Base-by-base conservation (phyloP, 2,888 invertebrate species). In the Cinara cedri region DNA sequence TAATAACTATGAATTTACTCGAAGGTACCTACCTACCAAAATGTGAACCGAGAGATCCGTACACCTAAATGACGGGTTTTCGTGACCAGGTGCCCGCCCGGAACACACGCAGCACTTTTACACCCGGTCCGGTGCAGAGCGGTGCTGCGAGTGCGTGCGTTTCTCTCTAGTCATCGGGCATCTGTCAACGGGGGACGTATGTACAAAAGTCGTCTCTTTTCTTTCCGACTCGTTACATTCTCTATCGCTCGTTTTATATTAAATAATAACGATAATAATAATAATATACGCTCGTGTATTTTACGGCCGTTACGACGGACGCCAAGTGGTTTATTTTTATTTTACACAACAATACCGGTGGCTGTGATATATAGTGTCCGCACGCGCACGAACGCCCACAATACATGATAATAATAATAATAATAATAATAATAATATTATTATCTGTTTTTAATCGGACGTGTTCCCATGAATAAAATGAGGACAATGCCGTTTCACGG, bases 381-480 rank as follows among this genome's bases (percentile, higher is more conserved):
- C 34, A 34, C 34, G n/a, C n/a, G n/a, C 34, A 34, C 34, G 34
- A n/a, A n/a, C n/a, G 34, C 34, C 34, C 54, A 54, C 54, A 19
- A 54, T 19, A 54, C 34, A 34, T 6, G 34, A 34, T 6, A 34
- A 34, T 34, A 34, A 34, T 34, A 34, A 34, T 34, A 34, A 34
- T 34, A 34, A 34, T 34, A 34, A 34, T 34, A 34, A 34, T 34
- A 34, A 34, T 34, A 34, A 34, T 51, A 16, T 16, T 51, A 16
- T 16, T 51, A 51, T n/a, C 21, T 65, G 44, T 65, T 70, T 70
- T 70, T 55, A 70, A 70, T 70, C 70, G 54, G 34, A 55, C 21
- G 54, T 55, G 19, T 70, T 70, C 70, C 42, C 70, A 54, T 70
- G 70, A 54, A 70, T 55, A 70, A 42, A 42, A 70, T 3, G 70